A percentile compares a stretch with the other conserved stretches of the same genome.
Conservation (phyloP, 2,888 invertebrate species). For the Resseliella maxima region DNA sequence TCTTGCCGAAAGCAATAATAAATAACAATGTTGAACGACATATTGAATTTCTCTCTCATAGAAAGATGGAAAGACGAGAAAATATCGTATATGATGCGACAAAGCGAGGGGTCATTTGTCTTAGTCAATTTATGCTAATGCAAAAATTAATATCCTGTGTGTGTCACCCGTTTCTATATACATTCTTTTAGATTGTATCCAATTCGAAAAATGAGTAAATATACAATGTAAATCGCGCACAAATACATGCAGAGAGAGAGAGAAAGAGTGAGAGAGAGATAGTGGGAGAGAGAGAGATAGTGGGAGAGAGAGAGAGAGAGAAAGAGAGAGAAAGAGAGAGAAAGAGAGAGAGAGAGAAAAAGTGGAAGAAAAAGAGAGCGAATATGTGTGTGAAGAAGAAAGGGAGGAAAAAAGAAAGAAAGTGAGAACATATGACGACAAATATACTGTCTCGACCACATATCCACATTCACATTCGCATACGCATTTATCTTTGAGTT, state of each 20-base stretch:
- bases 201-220: constrained; percentile 26
- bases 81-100: constrained; percentile 1
- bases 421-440: constrained; percentile 2
- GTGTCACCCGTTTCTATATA: constrained; percentile 39
- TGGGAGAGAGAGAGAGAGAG: no score
- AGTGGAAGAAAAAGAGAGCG: no score
- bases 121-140: constrained; percentile 55
- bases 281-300: no score
- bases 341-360: no score
- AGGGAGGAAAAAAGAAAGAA: no score
- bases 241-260: no score
- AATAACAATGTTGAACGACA: neutral
- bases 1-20: neutral
- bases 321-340: no score
- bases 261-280: no score
- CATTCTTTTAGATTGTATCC: constrained; percentile 13
- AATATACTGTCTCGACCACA: neutral
- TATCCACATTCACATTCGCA: neutral
- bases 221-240: neutral
- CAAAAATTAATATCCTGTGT: constrained; percentile 55
- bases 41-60: neutral
- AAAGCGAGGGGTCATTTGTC: constrained; percentile 51
- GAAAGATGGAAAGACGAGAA: neutral
- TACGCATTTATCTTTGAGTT: neutral
- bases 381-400: no score